phyloP scores from a whole-genome alignment of 1,140 invertebrate genomes.

The Daktulosphaira vitifoliae region DNA sequence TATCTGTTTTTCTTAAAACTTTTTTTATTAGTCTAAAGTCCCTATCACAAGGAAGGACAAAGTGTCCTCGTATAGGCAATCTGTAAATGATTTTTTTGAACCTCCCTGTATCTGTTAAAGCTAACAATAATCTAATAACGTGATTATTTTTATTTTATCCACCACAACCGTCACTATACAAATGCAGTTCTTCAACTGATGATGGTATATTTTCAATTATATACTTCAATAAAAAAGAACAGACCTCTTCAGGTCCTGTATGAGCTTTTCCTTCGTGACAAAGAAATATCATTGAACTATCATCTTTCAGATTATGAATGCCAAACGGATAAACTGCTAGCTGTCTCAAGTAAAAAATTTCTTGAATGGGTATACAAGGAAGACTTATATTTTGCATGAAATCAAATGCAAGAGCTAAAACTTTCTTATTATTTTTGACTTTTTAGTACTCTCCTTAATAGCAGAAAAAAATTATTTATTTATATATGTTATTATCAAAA shows the following conservation, averaged over 20 bases:
- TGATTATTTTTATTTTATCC: slow-evolving; percentile 5
- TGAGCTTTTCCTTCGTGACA: slow-evolving; percentile 31
- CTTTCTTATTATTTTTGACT: slow-evolving; percentile 33
- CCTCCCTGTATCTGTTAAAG: slow-evolving; percentile 22
- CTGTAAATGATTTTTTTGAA: slow-evolving; percentile 33
- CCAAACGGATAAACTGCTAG: not conserved
- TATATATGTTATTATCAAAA: no score
- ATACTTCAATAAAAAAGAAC: slow-evolving; percentile 37
- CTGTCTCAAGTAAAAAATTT: not conserved
- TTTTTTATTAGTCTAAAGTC: no score
- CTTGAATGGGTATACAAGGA: not conserved
- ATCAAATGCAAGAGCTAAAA: slow-evolving; percentile 37
- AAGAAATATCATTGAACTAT: slow-evolving; percentile 2
- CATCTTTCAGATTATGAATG: slow-evolving; percentile 7
- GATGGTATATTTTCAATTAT: slow-evolving; percentile 6
- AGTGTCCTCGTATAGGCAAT: slow-evolving; percentile 34
- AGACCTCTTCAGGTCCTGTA: slow-evolving; percentile 38
- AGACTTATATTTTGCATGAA: slow-evolving; percentile 33
- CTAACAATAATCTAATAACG: not conserved
- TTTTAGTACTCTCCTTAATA: no score
- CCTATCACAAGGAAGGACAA: slow-evolving; percentile 31
- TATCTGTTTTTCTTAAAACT: no score
- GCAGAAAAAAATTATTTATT: no score
- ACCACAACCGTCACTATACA: slow-evolving; percentile 3
- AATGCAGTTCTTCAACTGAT: not conserved